These are phyloP conservation scores for Lumbricus terrestris DNA, from an alignment of 2,888 invertebrate genomes.

Conservation along the genomic window DNA sequence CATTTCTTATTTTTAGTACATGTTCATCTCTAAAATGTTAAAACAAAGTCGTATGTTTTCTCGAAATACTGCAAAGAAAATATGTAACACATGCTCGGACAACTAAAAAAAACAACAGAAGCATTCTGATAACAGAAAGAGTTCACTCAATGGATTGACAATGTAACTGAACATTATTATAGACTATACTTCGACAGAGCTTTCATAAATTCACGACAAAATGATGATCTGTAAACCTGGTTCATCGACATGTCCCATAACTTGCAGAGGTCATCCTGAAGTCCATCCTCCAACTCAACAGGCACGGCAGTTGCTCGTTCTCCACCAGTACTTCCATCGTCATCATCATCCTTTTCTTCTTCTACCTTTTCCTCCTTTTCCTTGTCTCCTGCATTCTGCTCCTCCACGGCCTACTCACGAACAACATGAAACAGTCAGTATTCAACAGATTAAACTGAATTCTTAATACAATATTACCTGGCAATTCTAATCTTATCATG, in stretches of 20 bases:
- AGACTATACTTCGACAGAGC: too few species aligned
- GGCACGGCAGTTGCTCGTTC: constrained; percentile 36
- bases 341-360: constrained; percentile 8
- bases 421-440: not conserved
- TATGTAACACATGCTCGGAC: too few species aligned
- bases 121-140: too few species aligned
- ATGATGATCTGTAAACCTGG: constrained; percentile 36
- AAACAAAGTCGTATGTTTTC: too few species aligned
- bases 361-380: not conserved
- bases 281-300: constrained; percentile 52
- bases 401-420: not conserved
- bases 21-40: too few species aligned
- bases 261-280: constrained; percentile 56
- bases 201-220: too few species aligned
- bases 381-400: not conserved
- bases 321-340: constrained; percentile 21
- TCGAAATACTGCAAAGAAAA: too few species aligned
- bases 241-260: constrained; percentile 59
- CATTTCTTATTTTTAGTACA: too few species aligned
- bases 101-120: too few species aligned
- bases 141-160: too few species aligned
- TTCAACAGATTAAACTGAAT: not conserved
- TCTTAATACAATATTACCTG: not conserved
- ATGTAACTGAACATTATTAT: too few species aligned
- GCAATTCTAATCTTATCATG: not conserved